Percentiles rank a stretch among this genome's conserved stretches.
phyloP scores from a whole-genome alignment of 2,888 invertebrate species.

The Linyphia triangularis region DNA sequence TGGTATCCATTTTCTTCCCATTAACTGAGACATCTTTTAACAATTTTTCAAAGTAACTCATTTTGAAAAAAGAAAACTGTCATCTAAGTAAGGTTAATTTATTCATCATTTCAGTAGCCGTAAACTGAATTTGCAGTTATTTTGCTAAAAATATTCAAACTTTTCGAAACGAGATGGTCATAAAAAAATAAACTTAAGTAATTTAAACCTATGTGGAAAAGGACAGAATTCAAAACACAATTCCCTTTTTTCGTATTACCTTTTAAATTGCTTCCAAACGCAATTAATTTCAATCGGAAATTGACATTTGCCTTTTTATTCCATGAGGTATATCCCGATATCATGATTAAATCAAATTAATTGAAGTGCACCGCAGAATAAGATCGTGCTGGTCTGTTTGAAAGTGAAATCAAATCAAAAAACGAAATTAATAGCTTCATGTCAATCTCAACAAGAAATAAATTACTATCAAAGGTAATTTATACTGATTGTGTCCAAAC shows the following conservation, averaged over 20 bases:
- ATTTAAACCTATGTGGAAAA: not conserved
- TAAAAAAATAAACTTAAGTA: conserved; percentile 9
- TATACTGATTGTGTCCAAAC: not conserved
- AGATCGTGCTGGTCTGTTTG: not conserved
- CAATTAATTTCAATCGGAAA: conserved; percentile 39
- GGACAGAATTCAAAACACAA: not conserved
- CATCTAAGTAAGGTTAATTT: not conserved
- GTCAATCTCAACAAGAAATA: not conserved
- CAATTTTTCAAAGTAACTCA: not conserved
- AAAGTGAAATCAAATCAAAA: conserved; percentile 20
- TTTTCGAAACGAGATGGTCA: not conserved
- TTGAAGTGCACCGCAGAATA: conserved; percentile 32
- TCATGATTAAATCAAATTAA: conserved; percentile 70
- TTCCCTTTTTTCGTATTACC: conserved; percentile 17
- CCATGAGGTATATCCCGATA: conserved; percentile 27
- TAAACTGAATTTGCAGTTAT: not conserved
- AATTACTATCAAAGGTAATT: conserved; percentile 1
- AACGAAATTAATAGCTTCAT: conserved; percentile 21
- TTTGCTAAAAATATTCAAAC: not conserved
- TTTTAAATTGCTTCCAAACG: conserved; percentile 34
- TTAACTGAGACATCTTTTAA: no score
- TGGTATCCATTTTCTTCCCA: no score
- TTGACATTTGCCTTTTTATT: conserved; percentile 26
- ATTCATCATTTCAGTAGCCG: not conserved
- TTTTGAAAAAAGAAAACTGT: not conserved